These are phyloP conservation scores for Corapipo altera DNA, from an alignment of 2,113 vertebrate genomes.

Conservation along the genomic window DNA sequence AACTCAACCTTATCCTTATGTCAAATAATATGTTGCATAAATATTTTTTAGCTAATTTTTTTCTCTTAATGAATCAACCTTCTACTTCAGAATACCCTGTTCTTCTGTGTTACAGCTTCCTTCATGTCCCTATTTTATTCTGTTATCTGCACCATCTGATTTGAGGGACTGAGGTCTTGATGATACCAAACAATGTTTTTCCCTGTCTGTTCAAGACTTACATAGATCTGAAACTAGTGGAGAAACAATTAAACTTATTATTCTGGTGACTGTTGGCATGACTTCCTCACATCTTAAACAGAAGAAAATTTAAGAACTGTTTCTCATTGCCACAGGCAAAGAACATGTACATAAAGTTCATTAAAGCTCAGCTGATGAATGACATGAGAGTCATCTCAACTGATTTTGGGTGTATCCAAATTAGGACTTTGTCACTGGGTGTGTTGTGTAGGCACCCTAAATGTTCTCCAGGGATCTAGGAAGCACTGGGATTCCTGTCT, in stretches of 20 bases:
- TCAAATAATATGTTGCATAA: neutral
- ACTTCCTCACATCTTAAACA: neutral
- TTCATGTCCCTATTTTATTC: neutral
- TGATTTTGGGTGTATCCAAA: neutral
- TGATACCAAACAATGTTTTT: neutral
- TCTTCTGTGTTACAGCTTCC: neutral
- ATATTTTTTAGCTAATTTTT: neutral
- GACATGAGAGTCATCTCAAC: neutral
- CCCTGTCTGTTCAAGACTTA: neutral
- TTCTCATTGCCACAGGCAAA: neutral
- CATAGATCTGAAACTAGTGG: neutral
- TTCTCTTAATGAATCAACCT: neutral
- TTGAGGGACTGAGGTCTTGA: neutral
- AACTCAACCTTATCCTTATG: neutral
- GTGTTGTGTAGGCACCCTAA: no score
- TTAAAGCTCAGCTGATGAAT: neutral
- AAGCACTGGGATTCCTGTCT: neutral
- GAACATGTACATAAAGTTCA: neutral
- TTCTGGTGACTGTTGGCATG: neutral
- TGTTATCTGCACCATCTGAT: neutral
- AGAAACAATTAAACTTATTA: neutral
- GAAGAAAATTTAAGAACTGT: neutral
- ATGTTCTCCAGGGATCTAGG: neutral
- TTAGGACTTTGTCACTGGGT: neutral
- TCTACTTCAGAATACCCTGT: neutral